A percentile compares a stretch with the other conserved stretches of the same genome.
These are phyloP conservation scores for Phalanger gymnotis DNA, from an alignment of 2,797 vertebrate species.

Conservation along the genomic window DNA sequence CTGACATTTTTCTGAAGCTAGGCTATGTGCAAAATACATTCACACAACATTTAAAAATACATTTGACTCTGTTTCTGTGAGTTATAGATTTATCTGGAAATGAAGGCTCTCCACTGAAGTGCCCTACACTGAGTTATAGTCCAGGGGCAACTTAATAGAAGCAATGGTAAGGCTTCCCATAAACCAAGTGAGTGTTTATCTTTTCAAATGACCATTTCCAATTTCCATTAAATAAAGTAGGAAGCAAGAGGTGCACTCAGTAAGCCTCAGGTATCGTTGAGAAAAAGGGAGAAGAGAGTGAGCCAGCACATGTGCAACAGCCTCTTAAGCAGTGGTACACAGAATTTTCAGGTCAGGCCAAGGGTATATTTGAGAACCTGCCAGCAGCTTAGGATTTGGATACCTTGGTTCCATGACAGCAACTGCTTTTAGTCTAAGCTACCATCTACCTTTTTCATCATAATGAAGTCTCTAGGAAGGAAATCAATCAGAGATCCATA, in stretches of 20 bases:
- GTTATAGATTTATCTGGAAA: conserved; percentile 74
- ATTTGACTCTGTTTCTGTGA: conserved; percentile 69
- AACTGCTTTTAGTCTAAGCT: not conserved
- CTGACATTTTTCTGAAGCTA: conserved; percentile 48
- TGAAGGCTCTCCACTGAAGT: conserved; percentile 45
- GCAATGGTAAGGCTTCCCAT: conserved; percentile 58
- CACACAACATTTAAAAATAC: conserved; percentile 53
- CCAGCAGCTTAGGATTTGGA: conserved; percentile 10
- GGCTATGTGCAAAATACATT: conserved; percentile 35
- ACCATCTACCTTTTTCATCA: not conserved
- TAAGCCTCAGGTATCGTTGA: not conserved
- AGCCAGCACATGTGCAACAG: not conserved
- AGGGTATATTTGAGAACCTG: not conserved
- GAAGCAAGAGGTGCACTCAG: not conserved
- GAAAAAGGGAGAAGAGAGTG: not conserved
- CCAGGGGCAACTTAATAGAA: conserved; percentile 55
- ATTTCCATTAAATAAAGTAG: conserved; percentile 16
- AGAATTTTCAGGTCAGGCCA: not conserved
- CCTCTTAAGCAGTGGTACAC: not conserved
- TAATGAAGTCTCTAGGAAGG: not conserved
- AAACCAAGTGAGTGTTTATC: conserved; percentile 47
- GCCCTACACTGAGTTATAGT: conserved; percentile 60
- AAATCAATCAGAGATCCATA: not conserved
- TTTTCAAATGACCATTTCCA: conserved; percentile 72
- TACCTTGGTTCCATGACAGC: not conserved